Evolutionary conservation across 2,888 invertebrate species (phyloP).

Genomic region (Trachelus troglodyta): DNA sequence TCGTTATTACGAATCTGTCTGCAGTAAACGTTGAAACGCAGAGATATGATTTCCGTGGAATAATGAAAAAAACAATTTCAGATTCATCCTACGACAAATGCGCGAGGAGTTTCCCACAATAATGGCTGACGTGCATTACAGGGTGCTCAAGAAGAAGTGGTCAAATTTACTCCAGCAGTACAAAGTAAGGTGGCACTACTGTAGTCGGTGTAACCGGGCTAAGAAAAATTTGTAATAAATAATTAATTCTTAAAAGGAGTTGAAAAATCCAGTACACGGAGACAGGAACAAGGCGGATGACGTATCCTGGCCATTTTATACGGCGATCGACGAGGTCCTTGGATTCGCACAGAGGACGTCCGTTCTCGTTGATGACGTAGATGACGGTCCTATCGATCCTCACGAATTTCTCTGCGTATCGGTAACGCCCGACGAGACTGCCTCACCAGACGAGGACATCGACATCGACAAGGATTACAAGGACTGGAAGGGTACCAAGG

Average conservation of each 20-base stretch:
- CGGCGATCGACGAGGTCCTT: conserved; percentile 53
- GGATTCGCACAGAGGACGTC: conserved; percentile 36
- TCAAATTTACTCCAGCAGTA: conserved; percentile 56
- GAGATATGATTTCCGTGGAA: not conserved
- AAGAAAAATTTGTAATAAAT: conserved; percentile 4
- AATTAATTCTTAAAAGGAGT: conserved; percentile 45
- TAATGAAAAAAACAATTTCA: conserved; percentile 24
- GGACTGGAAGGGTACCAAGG: not conserved
- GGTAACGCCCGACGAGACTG: conserved; percentile 40
- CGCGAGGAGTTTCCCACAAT: conserved; percentile 52
- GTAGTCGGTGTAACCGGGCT: not conserved
- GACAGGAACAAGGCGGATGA: conserved; percentile 58
- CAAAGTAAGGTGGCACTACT: conserved; percentile 39
- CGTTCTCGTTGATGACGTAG: conserved; percentile 26
- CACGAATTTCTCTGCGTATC: conserved; percentile 55
- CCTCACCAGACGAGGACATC: conserved; percentile 30
- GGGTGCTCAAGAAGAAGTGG: conserved; percentile 57
- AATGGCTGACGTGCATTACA: conserved; percentile 55
- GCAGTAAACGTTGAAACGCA: not conserved
- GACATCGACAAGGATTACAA: conserved; percentile 25
- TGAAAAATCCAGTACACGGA: conserved; percentile 56
- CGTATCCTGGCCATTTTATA: conserved; percentile 58
- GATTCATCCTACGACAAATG: conserved; percentile 53
- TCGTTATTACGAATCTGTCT: not conserved
- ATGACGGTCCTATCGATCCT: conserved; percentile 48